Conservation (phyloP, 2,113 vertebrate genomes). For the Plectropomus leopardus region DNA sequence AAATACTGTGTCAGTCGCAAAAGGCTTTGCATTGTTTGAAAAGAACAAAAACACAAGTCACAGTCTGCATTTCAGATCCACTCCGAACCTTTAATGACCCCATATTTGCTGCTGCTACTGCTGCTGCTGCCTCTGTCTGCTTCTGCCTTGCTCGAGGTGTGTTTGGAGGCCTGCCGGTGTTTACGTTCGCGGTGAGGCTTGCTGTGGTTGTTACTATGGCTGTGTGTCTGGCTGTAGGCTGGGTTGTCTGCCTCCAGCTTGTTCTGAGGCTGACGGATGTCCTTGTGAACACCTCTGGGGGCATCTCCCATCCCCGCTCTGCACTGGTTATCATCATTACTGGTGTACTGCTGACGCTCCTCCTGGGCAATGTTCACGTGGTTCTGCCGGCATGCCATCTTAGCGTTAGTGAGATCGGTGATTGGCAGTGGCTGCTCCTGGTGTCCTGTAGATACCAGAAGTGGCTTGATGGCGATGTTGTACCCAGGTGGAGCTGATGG, state of each 20-base stretch:
- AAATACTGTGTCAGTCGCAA: not conserved
- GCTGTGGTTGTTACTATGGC: conserved; percentile 54
- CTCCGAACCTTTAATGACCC: conserved; percentile 76
- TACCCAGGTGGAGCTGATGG: conserved; percentile 92
- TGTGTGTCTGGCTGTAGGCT: conserved; percentile 80
- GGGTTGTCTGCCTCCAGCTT: conserved; percentile 87
- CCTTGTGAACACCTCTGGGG: conserved; percentile 83
- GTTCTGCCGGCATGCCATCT: conserved; percentile 91
- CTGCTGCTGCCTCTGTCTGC: conserved; percentile 74
- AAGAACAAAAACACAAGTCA: not conserved
- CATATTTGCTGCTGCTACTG: conserved; percentile 86
- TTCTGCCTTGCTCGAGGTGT: conserved; percentile 72
- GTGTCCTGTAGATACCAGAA: conserved; percentile 40
- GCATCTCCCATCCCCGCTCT: conserved; percentile 73
- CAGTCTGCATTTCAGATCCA: conserved; percentile 76
- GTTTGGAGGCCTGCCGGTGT: conserved; percentile 84
- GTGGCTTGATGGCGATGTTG: conserved; percentile 89
- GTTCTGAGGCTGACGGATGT: conserved; percentile 88
- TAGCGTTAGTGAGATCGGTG: conserved; percentile 89
- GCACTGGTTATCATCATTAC: conserved; percentile 87
- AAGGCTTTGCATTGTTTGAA: conserved; percentile 2
- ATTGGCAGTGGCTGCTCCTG: conserved; percentile 85
- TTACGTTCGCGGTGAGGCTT: conserved; percentile 86
- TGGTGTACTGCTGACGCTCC: conserved; percentile 86
- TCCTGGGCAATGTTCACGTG: conserved; percentile 92